Base-by-base conservation (phyloP, 2,113 vertebrate species). In the Aramus guarauna region DNA sequence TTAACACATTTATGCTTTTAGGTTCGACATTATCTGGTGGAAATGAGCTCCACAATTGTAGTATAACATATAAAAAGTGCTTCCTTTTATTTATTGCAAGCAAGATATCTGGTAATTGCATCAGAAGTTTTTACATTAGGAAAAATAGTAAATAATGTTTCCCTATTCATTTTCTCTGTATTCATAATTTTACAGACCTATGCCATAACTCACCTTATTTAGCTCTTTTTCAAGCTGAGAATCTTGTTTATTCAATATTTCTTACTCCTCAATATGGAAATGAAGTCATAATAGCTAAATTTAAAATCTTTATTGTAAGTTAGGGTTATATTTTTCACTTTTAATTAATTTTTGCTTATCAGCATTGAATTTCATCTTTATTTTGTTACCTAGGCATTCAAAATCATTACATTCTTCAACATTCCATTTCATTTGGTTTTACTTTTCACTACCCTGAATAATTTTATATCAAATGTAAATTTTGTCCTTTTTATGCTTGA, bases 1-100 rank as follows among this genome's bases (percentile, higher is more conserved):
- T 68, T 17, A 47, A 55, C 0, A 1, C 1, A 9, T 77, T 82
- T 48, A 39, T 82, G 34, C 9, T 45, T 56, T 43, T 26, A 3
- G 8, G 1, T 1, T 66, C 14, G 48, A 30, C 0, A 5, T 1
- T 59, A 50, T 60, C 8, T 60, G 14, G 11, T 52, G 16, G 22
- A 30, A 90, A 79, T 45, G 3, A n/a, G 9, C 53, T 81, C 23
- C 27, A 30, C 6, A 60, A 34, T 37, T 77, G 12, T 81, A 30
- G 1, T 43, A 29, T 6, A 68, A 9, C 26, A 8, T 15, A 6
- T 22, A 21, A 77, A 67, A 59, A 41, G 22, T 53, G 6, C 3
- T 79, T 56, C 1, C 4, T 64, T 82, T 86, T n/a, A 16, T 76
- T 78, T 59, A 59, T 69, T 75, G 69, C 9, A 69, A 55, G 21